Evolutionary conservation across 2,888 invertebrate species (phyloP).

Genomic region (Ganaspis brasiliensis): DNA sequence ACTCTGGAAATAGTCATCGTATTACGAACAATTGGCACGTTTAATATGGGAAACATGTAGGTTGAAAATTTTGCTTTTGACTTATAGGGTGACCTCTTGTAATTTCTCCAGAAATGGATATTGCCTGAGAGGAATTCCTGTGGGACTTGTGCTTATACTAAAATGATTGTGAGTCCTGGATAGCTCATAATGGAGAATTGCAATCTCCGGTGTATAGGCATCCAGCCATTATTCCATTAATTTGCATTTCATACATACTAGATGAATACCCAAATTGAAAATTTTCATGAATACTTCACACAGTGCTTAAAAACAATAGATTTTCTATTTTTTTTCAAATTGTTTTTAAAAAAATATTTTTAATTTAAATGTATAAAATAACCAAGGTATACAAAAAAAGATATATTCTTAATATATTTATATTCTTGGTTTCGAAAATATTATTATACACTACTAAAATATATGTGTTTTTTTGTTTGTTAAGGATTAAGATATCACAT

Average conservation of each 20-base stretch:
- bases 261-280: not conserved
- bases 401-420: no score
- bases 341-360: no score
- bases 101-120: constrained; percentile 6
- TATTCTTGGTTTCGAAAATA: no score
- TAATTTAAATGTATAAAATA: no score
- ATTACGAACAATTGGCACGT: not conserved
- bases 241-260: constrained; percentile 12
- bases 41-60: not conserved
- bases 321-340: no score
- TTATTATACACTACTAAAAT: no score
- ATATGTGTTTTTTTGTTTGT: no score
- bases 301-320: not conserved
- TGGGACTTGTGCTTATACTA: not conserved
- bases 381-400: no score
- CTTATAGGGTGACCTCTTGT: not conserved
- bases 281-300: not conserved
- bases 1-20: no score
- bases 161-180: constrained; percentile 15
- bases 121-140: constrained; percentile 8
- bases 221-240: constrained; percentile 9
- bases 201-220: constrained; percentile 2
- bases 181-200: constrained; percentile 1
- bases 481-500: no score
- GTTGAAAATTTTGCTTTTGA: not conserved